Conservation (phyloP, 2,888 invertebrate genomes). For the Erannis defoliaria region DNA sequence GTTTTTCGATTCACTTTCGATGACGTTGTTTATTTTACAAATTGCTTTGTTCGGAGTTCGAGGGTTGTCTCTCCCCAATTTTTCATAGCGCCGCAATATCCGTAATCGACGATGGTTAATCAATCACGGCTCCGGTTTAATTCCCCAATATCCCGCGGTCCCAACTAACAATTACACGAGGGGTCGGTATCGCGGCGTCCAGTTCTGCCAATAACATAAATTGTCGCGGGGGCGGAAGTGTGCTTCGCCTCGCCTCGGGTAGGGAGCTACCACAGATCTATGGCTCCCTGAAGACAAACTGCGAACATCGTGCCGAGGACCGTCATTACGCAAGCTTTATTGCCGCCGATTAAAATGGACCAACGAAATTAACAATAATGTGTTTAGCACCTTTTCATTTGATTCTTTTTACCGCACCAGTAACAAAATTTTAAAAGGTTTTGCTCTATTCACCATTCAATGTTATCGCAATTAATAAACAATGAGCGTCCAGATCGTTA, state of each 20-base stretch:
- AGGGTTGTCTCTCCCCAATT: slow-evolving; percentile 59
- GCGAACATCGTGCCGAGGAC: slow-evolving; percentile 25
- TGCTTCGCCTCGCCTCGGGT: slow-evolving; percentile 50
- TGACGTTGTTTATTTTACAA: slow-evolving; percentile 61
- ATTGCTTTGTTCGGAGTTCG: slow-evolving; percentile 55
- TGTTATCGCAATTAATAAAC: slow-evolving; percentile 23
- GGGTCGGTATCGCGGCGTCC: slow-evolving; percentile 79
- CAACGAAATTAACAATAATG: slow-evolving; percentile 26
- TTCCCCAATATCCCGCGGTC: slow-evolving; percentile 83
- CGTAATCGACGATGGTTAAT: slow-evolving; percentile 79
- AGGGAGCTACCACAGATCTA: slow-evolving; percentile 42
- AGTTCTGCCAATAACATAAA: slow-evolving; percentile 83
- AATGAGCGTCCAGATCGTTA: slow-evolving; percentile 12
- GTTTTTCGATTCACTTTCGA: slow-evolving; percentile 65
- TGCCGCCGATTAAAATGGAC: slow-evolving; percentile 22
- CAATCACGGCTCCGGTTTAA: slow-evolving; percentile 82
- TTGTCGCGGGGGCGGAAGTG: slow-evolving; percentile 81
- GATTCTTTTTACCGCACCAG: background rate
- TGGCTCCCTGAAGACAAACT: slow-evolving; percentile 32
- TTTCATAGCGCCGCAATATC: slow-evolving; percentile 71
- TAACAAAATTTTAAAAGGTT: background rate
- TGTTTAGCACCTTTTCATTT: slow-evolving; percentile 21
- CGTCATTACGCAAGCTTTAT: slow-evolving; percentile 29
- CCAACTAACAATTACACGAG: slow-evolving; percentile 84
- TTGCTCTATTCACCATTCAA: slow-evolving; percentile 6